Evolutionary conservation across 2,888 invertebrate genomes (phyloP), one percentile per base, ranked within the genome.

Genomic region (Leuctra nigra): DNA sequence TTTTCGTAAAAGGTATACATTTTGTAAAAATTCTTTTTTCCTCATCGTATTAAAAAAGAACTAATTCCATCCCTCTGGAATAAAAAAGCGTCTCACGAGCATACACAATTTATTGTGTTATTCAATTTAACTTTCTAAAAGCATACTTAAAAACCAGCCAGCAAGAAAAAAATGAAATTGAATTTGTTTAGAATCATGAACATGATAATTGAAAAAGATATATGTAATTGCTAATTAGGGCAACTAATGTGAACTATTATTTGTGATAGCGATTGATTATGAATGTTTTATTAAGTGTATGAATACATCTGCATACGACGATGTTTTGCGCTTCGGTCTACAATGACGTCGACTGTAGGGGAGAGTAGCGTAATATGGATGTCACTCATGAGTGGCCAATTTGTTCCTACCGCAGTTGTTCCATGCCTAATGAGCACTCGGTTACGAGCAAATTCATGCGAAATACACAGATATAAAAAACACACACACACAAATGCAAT

Each of bases 361-460:
- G n/a, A n/a, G n/a, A 39, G 39, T 20, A 39, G 39, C 18, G 20
- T 39, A 39, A 39, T 39, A 39, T 39, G 39, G 16, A 2, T 44
- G 44, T 44, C 22, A 20, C 44, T 20, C 44, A 44, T 23, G 44
- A 44, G 44, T 44, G 23, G 20, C 22, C 44, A 44, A 44, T 44
- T 44, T 44, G 44, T 20, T 44, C 3, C 16, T 6, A 44, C 23
- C 44, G 23, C 44, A 44, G n/a, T 18, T 39, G 39, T 39, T n/a
- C n/a, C n/a, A n/a, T n/a, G n/a, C n/a, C n/a, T n/a, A n/a, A n/a
- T n/a, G n/a, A n/a, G n/a, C n/a, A n/a, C n/a, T n/a, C n/a, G n/a
- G n/a, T n/a, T n/a, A n/a, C n/a, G n/a, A n/a, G n/a, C n/a, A n/a
- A n/a, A n/a, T n/a, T n/a, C n/a, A n/a, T n/a, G n/a, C n/a, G n/a